Conservation (phyloP, 2,888 invertebrate species). For the Phengaris arion region DNA sequence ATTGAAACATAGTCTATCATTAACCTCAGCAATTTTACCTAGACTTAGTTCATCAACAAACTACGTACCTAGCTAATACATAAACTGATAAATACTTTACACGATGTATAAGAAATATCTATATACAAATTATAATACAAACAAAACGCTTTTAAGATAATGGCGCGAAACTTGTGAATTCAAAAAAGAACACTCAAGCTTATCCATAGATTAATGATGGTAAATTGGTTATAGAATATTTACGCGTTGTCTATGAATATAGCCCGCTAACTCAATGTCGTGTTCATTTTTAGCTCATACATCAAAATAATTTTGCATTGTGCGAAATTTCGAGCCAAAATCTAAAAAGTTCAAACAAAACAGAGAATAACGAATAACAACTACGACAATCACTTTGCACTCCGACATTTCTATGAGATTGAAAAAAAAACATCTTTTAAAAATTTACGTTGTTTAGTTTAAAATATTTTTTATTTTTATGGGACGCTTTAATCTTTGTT, state of each 20-base stretch:
- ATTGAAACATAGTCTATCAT: conserved; percentile 27
- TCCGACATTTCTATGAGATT: background rate
- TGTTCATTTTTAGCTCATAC: background rate
- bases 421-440: background rate
- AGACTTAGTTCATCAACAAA: conserved; percentile 11
- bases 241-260: background rate
- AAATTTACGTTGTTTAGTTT: background rate
- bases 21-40: conserved; percentile 12
- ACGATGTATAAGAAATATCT: conserved; percentile 18
- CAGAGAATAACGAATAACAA: background rate
- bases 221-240: background rate
- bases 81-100: conserved; percentile 21
- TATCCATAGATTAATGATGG: background rate
- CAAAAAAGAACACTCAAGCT: background rate
- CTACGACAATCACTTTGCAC: background rate
- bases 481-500: background rate
- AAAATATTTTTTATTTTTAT: background rate
- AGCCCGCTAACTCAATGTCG: background rate
- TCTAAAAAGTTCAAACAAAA: conserved; percentile 12
- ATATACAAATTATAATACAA: conserved; percentile 27
- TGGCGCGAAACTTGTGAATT: conserved; percentile 12
- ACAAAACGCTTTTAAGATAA: conserved; percentile 19
- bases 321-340: conserved; percentile 7
- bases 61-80: conserved; percentile 23
- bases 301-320: background rate